phyloP scores from a whole-genome alignment of 2,888 invertebrate genomes.

The Ethmia dodecea region DNA sequence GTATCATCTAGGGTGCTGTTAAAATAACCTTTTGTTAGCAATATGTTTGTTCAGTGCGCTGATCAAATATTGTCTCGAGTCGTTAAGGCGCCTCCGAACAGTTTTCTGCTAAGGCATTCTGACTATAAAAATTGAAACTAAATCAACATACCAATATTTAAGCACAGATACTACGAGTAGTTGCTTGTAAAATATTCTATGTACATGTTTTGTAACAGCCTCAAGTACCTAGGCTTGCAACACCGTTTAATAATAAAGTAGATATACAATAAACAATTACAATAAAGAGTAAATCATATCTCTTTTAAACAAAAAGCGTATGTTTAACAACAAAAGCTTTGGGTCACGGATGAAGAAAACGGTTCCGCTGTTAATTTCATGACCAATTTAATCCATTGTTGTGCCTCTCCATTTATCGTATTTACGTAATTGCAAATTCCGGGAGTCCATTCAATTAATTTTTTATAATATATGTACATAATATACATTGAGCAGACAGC shows the following conservation, averaged over 20 bases:
- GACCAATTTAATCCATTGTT: constrained; percentile 1
- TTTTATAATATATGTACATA: too few relatives aligned
- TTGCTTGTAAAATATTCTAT: neutral
- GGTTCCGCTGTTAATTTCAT: constrained; percentile 1
- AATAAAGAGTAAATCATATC: too few relatives aligned
- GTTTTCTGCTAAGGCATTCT: constrained; percentile 17
- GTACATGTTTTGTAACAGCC: too few relatives aligned
- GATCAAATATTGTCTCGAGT: constrained; percentile 42
- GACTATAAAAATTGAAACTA: constrained; percentile 30
- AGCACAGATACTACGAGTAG: neutral
- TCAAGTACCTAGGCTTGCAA: neutral
- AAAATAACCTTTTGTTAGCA: constrained; percentile 30
- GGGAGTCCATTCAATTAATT: too few relatives aligned
- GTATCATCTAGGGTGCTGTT: constrained; percentile 25
- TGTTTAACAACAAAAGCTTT: constrained; percentile 3
- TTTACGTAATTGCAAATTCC: too few relatives aligned
- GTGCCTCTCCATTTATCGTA: neutral
- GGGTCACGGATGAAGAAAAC: constrained; percentile 2
- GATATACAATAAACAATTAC: too few relatives aligned
- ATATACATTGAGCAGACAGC: too few relatives aligned
- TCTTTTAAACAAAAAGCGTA: neutral
- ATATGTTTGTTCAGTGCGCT: constrained; percentile 30
- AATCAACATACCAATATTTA: constrained; percentile 20
- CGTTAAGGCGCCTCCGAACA: constrained; percentile 33
- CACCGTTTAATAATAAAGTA: neutral